Base-by-base conservation (phyloP, 37 sponge, comb jelly and placozoan species). In the Halichondria panicea region DNA sequence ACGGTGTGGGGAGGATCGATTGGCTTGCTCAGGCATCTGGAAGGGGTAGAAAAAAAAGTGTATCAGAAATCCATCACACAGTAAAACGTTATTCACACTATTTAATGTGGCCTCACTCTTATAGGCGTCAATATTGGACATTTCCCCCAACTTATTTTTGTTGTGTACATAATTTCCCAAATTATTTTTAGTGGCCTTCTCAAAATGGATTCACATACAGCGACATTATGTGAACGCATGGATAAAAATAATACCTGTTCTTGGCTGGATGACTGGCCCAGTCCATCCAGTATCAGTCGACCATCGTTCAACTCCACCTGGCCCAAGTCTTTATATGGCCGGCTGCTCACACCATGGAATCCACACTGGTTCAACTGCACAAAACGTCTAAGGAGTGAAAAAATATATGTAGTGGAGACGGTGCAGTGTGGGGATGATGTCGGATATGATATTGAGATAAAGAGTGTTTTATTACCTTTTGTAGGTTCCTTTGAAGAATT, bases 301-400 rank as follows among this genome's bases (percentile, higher is more conserved):
- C 58, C 53, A 35, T 86, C 86, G 41, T 86, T 74, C 61, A 86
- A 31, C 19, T 33, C 39, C 53, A 86, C 86, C 18, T 62, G 42
- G 5, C 86, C 86, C 54, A 86, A 56, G 27, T 86, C 86, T 19
- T 73, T 28, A 37, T 86, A 86, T 0, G 77, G 72, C n/a, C 56
- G 57, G 40, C 32, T n/a, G 25, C 44, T 27, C 34, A 68, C 8
- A 5, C 80, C 72, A 41, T 86, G 80, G 52, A 86, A 86, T 18
- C 86, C 86, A 73, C 79, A 76, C 30, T 66, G 41, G 28, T 35
- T 43, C 27, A 63, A 45, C 74, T 86, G 86, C 4, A 41, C 22
- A 1, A 44, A 37, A 5, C 80, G 79, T 41, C 86, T 86, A 43
- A 25, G 54, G 0, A 59, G 61, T 24, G 27, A 22, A 59, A 8